These are phyloP conservation scores for Telmatherina bonti DNA, from an alignment of 2,797 vertebrate genomes.

Conservation along the genomic window DNA sequence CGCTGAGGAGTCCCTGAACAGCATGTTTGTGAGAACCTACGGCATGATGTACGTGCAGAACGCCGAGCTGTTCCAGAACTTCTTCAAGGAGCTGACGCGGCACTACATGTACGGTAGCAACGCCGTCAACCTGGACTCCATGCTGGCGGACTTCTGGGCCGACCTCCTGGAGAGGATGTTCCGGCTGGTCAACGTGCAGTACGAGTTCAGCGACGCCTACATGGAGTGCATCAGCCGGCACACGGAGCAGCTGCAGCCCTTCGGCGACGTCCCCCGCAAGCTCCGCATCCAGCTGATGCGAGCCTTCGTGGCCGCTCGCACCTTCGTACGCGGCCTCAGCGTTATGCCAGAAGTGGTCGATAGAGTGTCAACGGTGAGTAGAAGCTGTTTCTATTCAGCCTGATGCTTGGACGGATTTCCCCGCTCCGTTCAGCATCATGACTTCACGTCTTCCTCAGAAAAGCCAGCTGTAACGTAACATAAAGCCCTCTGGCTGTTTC, in stretches of 20 bases:
- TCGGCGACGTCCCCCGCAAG: conserved; percentile 95
- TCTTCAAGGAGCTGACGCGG: conserved; percentile 89
- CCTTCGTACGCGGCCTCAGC: conserved; percentile 90
- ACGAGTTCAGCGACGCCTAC: conserved; percentile 92
- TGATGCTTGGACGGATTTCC: too few relatives aligned
- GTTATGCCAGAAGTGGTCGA: conserved; percentile 89
- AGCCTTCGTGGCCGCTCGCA: conserved; percentile 91
- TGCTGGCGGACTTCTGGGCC: conserved; percentile 96
- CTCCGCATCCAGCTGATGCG: conserved; percentile 92
- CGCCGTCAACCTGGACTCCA: conserved; percentile 91
- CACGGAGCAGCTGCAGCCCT: conserved; percentile 95
- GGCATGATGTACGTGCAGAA: conserved; percentile 96
- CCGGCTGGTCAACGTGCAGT: conserved; percentile 94
- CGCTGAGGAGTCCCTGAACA: conserved; percentile 90
- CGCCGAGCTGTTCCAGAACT: conserved; percentile 93
- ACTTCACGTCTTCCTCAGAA: conserved; percentile 40
- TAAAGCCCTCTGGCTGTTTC: conserved; percentile 43
- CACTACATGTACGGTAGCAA: conserved; percentile 87
- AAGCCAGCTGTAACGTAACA: conserved; percentile 39
- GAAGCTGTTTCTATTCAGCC: too few relatives aligned
- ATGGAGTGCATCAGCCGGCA: conserved; percentile 95
- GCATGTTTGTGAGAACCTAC: conserved; percentile 96
- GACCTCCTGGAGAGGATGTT: conserved; percentile 97
- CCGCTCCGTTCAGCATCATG: conserved; percentile 16
- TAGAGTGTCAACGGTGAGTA: conserved; percentile 92